Conservation (phyloP, 2,888 invertebrate species). For the Eupsilia transversa region DNA sequence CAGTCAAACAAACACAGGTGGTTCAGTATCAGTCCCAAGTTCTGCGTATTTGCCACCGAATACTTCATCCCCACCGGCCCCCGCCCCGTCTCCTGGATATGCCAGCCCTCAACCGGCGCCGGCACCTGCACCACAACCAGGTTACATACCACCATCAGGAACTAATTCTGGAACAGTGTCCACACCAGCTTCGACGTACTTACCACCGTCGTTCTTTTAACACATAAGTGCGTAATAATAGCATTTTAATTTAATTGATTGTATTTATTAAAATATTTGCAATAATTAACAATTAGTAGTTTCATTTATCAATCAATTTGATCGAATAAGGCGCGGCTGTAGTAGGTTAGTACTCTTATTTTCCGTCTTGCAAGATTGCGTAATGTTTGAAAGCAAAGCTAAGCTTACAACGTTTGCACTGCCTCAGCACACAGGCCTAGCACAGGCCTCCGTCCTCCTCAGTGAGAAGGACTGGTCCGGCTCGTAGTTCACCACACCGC, state of each 20-base stretch:
- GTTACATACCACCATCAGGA: constrained; percentile 76
- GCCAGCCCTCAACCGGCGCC: constrained; percentile 50
- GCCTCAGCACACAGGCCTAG: too few species aligned
- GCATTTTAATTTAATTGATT: constrained; percentile 18
- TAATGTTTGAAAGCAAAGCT: background rate
- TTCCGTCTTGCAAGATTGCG: background rate
- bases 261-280: constrained; percentile 34
- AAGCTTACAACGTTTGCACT: background rate
- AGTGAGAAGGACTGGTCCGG: background rate
- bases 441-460: background rate
- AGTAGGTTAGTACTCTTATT: background rate
- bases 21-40: constrained; percentile 63
- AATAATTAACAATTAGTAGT: constrained; percentile 7
- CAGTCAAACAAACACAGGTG: constrained; percentile 51
- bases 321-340: background rate
- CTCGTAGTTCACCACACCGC: too few species aligned
- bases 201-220: constrained; percentile 81
- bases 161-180: constrained; percentile 66
- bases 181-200: constrained; percentile 80
- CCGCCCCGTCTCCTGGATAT: constrained; percentile 61
- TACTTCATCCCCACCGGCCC: constrained; percentile 50
- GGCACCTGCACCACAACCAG: constrained; percentile 53
- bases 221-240: background rate
- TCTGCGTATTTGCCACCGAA: constrained; percentile 70
- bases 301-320: constrained; percentile 17